A percentile compares a stretch with the other conserved stretches of the same genome.
Conservation (phyloP, 35 echinoderm and acorn worm genomes). For the Apostichopus parvimensis region DNA sequence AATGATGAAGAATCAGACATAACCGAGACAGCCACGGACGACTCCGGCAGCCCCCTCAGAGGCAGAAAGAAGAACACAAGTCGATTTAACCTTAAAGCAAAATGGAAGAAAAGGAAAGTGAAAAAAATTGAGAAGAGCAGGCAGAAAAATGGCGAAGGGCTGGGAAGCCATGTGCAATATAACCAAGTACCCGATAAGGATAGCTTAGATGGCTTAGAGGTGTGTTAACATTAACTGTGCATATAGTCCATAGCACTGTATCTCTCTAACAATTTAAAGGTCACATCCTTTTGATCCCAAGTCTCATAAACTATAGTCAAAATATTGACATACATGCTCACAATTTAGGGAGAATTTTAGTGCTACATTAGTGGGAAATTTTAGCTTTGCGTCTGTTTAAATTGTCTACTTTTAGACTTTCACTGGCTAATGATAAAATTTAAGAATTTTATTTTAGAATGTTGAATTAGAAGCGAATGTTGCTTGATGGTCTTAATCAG, state of each 20-base stretch:
- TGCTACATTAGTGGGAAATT: too few relatives aligned
- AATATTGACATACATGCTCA: too few relatives aligned
- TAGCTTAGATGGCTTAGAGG: conserved; percentile 46
- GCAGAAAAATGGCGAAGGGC: conserved; percentile 31
- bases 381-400: too few relatives aligned
- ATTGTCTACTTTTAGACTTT: too few relatives aligned
- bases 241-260: neutral
- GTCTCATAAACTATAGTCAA: too few relatives aligned
- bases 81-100: conserved; percentile 53
- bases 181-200: conserved; percentile 52
- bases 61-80: conserved; percentile 13
- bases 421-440: too few relatives aligned
- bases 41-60: conserved; percentile 38
- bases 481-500: too few relatives aligned
- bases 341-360: too few relatives aligned
- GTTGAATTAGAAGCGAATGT: too few relatives aligned
- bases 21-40: conserved; percentile 44
- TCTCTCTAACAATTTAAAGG: neutral
- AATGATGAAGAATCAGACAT: conserved; percentile 22
- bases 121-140: conserved; percentile 53
- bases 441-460: too few relatives aligned
- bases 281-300: too few relatives aligned
- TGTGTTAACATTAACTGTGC: neutral
- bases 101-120: conserved; percentile 53
- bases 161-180: conserved; percentile 56